Evolutionary conservation across 2,113 vertebrate genomes (phyloP).

Genomic region (Seriola dumerili): DNA sequence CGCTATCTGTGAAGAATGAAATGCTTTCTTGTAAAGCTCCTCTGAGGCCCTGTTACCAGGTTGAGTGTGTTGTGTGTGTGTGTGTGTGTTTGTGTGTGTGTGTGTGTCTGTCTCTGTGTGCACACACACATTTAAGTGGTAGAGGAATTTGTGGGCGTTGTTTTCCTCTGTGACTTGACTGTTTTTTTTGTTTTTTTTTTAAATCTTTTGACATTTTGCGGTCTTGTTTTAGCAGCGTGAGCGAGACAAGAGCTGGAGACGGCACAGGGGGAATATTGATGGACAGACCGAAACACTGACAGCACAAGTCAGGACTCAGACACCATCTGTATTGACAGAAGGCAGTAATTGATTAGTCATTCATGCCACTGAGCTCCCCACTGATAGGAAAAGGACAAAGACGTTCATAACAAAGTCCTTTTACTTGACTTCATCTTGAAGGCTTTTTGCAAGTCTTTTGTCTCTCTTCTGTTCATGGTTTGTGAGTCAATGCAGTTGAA

Average conservation of each 20-base stretch:
- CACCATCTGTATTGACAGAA: slow-evolving; percentile 72
- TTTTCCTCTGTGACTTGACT: slow-evolving; percentile 24
- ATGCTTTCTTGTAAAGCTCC: slow-evolving; percentile 42
- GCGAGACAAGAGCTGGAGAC: slow-evolving; percentile 36
- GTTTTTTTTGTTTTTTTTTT: slow-evolving; percentile 20
- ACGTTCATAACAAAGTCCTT: slow-evolving; percentile 58
- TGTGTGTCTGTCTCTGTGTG: slow-evolving; percentile 5
- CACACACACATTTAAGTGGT: slow-evolving; percentile 2
- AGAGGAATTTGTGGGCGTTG: slow-evolving; percentile 1
- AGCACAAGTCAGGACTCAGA: slow-evolving; percentile 63
- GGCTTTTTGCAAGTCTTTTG: slow-evolving; percentile 38
- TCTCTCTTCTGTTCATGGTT: slow-evolving; percentile 28
- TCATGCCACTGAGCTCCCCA: slow-evolving; percentile 58
- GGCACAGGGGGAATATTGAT: slow-evolving; percentile 68
- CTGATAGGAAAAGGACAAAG: slow-evolving; percentile 69
- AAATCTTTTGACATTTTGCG: slow-evolving; percentile 72
- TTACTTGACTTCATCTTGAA: slow-evolving; percentile 48
- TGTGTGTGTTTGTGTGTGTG: slow-evolving; percentile 10
- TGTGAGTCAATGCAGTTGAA: slow-evolving; percentile 43
- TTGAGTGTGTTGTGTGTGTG: slow-evolving; percentile 1
- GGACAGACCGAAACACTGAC: slow-evolving; percentile 63
- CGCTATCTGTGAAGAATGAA: slow-evolving; percentile 30
- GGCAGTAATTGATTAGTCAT: slow-evolving; percentile 72
- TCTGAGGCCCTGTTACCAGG: slow-evolving; percentile 39
- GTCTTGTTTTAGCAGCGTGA: slow-evolving; percentile 60